Evolutionary conservation across 2,797 vertebrate species (phyloP).

Genomic region (Pitangus sulphuratus): DNA sequence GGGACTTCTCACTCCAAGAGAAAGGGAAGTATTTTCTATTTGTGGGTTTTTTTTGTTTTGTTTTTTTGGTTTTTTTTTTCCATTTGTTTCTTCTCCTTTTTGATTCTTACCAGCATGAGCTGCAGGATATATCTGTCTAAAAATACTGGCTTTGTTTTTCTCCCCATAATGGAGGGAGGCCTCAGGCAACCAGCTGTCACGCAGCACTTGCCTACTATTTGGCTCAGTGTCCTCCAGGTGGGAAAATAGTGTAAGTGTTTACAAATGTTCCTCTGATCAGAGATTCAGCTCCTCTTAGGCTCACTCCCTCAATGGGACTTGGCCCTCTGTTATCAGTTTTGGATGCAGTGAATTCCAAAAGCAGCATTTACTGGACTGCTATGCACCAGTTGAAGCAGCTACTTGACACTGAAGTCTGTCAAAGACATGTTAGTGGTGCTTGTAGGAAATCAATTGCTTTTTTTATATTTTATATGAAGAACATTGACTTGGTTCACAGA

Average conservation of each 20-base stretch:
- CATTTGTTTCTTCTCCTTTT: not conserved
- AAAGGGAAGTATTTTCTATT: not conserved
- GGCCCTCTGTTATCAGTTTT: not conserved
- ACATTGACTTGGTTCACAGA: not conserved
- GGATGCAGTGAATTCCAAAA: not conserved
- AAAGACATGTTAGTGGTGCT: not conserved
- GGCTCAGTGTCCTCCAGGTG: not conserved
- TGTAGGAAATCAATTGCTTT: not conserved
- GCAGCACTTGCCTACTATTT: not conserved
- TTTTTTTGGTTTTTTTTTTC: not conserved
- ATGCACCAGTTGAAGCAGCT: not conserved
- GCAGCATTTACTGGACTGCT: not conserved
- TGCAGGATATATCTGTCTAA: not conserved
- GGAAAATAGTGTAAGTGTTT: not conserved
- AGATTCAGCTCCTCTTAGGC: not conserved
- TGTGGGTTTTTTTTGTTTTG: not conserved
- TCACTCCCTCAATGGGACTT: not conserved
- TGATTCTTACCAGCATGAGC: not conserved
- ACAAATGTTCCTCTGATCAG: not conserved
- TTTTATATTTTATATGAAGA: not conserved
- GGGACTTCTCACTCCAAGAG: not conserved
- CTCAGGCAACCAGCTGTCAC: not conserved
- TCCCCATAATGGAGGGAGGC: not conserved
- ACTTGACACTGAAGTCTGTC: not conserved
- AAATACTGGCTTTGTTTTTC: not conserved